Percentiles rank a stretch among this genome's conserved stretches.
These are phyloP conservation scores for Andricus curvator DNA, from an alignment of 2,888 invertebrate species.

Conservation along the genomic window DNA sequence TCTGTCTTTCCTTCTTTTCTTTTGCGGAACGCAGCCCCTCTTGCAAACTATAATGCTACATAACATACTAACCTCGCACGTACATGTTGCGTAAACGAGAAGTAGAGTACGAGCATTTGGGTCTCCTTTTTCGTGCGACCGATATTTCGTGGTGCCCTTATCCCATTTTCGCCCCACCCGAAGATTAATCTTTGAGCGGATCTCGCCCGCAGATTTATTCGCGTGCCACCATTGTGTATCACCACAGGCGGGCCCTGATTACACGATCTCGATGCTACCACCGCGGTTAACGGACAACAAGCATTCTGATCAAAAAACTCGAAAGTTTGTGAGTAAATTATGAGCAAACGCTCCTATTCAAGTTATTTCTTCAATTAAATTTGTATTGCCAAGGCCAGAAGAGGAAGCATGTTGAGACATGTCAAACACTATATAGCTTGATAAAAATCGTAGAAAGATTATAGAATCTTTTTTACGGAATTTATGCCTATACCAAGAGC, in stretches of 20 bases:
- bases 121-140: slow-evolving; percentile 1
- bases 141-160: slow-evolving; percentile 29
- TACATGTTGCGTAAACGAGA: slow-evolving; percentile 32
- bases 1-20: background rate
- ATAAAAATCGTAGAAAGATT: background rate
- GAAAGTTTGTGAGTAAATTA: background rate
- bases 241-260: background rate
- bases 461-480: no score
- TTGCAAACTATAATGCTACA: background rate
- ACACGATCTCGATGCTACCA: slow-evolving; percentile 15
- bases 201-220: slow-evolving; percentile 26
- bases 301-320: background rate
- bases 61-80: slow-evolving; percentile 23
- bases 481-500: no score
- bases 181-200: slow-evolving; percentile 32
- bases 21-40: background rate
- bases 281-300: slow-evolving; percentile 11
- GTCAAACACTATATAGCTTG: background rate
- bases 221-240: slow-evolving; percentile 29
- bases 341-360: background rate
- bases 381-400: background rate
- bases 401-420: background rate
- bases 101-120: background rate
- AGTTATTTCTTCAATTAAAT: slow-evolving; percentile 1
- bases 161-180: background rate